phyloP scores from a whole-genome alignment of 1,140 invertebrate genomes.

The Asbolus verrucosus region DNA sequence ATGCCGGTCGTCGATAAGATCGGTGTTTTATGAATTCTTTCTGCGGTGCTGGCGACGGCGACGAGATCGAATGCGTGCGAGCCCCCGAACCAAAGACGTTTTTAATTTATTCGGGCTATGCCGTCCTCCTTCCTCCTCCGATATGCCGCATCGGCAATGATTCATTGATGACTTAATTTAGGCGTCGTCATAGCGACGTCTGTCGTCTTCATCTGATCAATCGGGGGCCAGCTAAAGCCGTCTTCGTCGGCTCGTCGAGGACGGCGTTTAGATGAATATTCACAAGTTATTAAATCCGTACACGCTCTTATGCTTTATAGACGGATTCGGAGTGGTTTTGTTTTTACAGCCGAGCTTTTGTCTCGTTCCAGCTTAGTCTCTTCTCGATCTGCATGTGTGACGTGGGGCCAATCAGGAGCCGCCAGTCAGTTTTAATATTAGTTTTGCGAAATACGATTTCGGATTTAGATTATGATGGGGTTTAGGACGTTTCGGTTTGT shows the following conservation, averaged over 20 bases:
- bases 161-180: slow-evolving; percentile 63
- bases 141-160: slow-evolving; percentile 60
- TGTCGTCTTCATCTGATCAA: slow-evolving; percentile 46
- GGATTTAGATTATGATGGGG: slow-evolving; percentile 48
- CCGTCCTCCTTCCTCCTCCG: slow-evolving; percentile 49
- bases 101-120: slow-evolving; percentile 57
- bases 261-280: slow-evolving; percentile 58
- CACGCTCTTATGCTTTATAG: slow-evolving; percentile 56
- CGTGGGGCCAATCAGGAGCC: slow-evolving; percentile 19
- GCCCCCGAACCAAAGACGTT: slow-evolving; percentile 47
- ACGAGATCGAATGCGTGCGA: no score
- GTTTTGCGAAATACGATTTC: slow-evolving; percentile 51
- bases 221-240: slow-evolving; percentile 30
- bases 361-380: slow-evolving; percentile 20
- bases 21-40: slow-evolving; percentile 4
- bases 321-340: slow-evolving; percentile 45
- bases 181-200: slow-evolving; percentile 55
- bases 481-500: slow-evolving; percentile 48
- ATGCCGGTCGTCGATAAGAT: slow-evolving; percentile 35
- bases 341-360: slow-evolving; percentile 42
- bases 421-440: slow-evolving; percentile 47
- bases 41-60: no score
- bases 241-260: slow-evolving; percentile 41
- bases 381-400: neutral
- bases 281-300: slow-evolving; percentile 61